phyloP scores from a whole-genome alignment of 2,888 invertebrate genomes.

The Leucophenga montana region DNA sequence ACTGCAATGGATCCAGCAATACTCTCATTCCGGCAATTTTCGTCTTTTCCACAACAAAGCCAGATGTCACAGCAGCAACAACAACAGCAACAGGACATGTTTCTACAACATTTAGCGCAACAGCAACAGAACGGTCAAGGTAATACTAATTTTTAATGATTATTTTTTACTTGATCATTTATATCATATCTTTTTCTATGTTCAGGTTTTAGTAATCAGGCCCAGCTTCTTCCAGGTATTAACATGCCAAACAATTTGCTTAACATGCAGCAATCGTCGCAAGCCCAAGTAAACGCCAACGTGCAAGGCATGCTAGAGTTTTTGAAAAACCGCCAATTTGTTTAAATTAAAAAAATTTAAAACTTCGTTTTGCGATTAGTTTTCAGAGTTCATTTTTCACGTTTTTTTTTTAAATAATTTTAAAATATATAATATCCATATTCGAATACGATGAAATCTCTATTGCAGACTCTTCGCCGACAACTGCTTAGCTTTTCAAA shows the following conservation, averaged over 20 bases:
- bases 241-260: conserved; percentile 68
- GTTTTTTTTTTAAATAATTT: conserved; percentile 11
- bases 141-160: background rate
- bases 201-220: conserved; percentile 64
- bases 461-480: background rate
- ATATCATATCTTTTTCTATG: background rate
- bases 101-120: conserved; percentile 69
- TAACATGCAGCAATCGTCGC: conserved; percentile 68
- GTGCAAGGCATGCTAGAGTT: conserved; percentile 71
- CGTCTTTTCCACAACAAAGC: conserved; percentile 71
- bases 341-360: conserved; percentile 53
- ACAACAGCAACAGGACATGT: conserved; percentile 68
- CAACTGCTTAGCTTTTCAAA: background rate
- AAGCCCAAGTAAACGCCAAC: conserved; percentile 69
- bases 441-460: conserved; percentile 14
- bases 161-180: background rate
- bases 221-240: conserved; percentile 63
- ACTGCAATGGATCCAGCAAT: conserved; percentile 95
- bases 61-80: conserved; percentile 65
- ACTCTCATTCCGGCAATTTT: conserved; percentile 73
- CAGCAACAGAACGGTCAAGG: conserved; percentile 63
- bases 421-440: conserved; percentile 55
- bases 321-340: conserved; percentile 68
- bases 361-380: conserved; percentile 59
- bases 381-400: conserved; percentile 41